These are phyloP conservation scores for Rhogogaster chlorosoma DNA, from an alignment of 2,888 invertebrate genomes.

Conservation along the genomic window DNA sequence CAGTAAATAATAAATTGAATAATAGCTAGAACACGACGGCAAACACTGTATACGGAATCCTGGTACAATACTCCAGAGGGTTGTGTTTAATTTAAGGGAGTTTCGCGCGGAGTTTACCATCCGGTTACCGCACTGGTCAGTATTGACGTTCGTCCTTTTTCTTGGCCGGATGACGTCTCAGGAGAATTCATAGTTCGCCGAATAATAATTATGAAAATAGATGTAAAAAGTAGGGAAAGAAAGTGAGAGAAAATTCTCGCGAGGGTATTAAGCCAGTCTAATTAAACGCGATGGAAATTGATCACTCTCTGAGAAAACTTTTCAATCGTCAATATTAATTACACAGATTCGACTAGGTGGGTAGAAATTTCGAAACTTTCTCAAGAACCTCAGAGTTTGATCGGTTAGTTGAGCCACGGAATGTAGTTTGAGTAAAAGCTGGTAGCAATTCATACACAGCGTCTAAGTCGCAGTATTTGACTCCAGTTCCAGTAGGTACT, in stretches of 20 bases:
- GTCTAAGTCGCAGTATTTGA: neutral
- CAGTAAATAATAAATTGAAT: slow-evolving; percentile 47
- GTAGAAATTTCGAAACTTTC: slow-evolving; percentile 68
- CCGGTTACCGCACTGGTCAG: neutral
- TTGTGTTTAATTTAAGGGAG: neutral
- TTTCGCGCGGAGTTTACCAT: neutral
- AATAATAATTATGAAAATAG: neutral
- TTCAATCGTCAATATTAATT: slow-evolving; percentile 74
- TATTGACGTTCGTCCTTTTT: neutral
- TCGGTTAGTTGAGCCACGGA: slow-evolving; percentile 36
- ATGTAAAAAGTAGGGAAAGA: neutral
- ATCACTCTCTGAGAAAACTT: slow-evolving; percentile 64
- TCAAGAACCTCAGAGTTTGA: slow-evolving; percentile 33
- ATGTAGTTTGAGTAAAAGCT: slow-evolving; percentile 38
- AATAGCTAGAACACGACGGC: neutral
- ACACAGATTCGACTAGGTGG: slow-evolving; percentile 53
- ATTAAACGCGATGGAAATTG: slow-evolving; percentile 66
- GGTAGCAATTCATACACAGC: neutral
- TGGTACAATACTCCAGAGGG: slow-evolving; percentile 52
- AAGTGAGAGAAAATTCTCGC: neutral
- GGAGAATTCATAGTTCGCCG: neutral
- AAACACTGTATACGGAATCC: slow-evolving; percentile 13
- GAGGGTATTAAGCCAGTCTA: slow-evolving; percentile 40
- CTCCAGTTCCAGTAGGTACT: neutral
- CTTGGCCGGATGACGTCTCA: neutral